Evolutionary conservation across 2,797 vertebrate species (phyloP), one percentile per base, ranked within the genome.

Genomic region (Brachymystax lenok): DNA sequence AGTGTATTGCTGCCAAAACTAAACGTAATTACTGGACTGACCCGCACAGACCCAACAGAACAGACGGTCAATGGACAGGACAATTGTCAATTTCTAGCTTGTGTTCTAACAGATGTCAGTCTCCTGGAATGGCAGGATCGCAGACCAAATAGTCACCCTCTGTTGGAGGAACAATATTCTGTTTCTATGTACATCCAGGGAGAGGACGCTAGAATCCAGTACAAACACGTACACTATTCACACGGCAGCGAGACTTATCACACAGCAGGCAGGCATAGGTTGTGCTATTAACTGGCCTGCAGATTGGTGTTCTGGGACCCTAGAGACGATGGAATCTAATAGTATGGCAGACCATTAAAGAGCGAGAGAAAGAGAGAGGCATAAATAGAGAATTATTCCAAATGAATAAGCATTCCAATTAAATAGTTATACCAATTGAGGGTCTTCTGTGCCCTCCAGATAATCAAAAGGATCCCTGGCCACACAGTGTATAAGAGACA

Each of bases 281-380:
- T 79, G 76, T 79, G 83, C 84, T 85, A 88, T 86, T 56, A 83
- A 88, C 78, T 77, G 69, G 71, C 72, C 81, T 78, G n/a, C 75
- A 78, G 80, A 85, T 68, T 73, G 72, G 77, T 74, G 74, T 79
- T 83, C 67, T 71, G 76, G 80, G 84, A 79, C 82, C 81, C 82
- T 75, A 74, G 66, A 74, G 46, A 82, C 77, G 50, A 54, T 21
- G 68, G 69, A 82, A 63, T 77, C 75, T 83, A 88, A 88, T 85
- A 88, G 82, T 13, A 86, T 75, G 77, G 78, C 72, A 81, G 74
- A 74, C 66, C 33, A 88, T 89, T 88, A 77, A 30, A 72, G 13
- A 52, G 46, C 28, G 46, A 85, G 86, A 83, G 76, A 77, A 13
- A 46, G 35, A 24, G 4, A 77, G 76, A 68, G 14, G 4, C 7